Base-by-base conservation (phyloP, 1,140 invertebrate species). In the Lasioglossum albipes region DNA sequence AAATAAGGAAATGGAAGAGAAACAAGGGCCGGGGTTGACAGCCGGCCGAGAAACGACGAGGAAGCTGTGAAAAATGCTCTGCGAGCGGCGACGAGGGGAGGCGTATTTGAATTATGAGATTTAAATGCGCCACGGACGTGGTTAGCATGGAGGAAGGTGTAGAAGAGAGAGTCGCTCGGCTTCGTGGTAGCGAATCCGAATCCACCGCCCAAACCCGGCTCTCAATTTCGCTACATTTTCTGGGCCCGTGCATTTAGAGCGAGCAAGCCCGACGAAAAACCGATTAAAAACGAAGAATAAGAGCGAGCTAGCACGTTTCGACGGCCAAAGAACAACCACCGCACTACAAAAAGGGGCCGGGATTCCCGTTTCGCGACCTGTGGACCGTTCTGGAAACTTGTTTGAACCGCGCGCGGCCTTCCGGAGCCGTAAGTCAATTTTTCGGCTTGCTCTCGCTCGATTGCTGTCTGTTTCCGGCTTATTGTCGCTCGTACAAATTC, bases 21-120 rank as follows among this genome's bases (percentile, higher is more conserved):
- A 74, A 81, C 64, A 69, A 42, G 59, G 61, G 18, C 27, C 16
- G 62, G 36, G 18, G 67, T 2, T n/a, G 57, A 59, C 45, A 49
- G 45, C 10, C 45, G 45, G 45, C 10, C 10, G 45, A 49, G 45
- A n/a, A 20, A 59, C 41, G 20, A 73, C 10, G 62, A 52, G 78
- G 54, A 61, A 52, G 41, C 59, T 22, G 66, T 67, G 49, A 81
- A 76, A 70, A 70, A 77, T 70, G 49, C 61, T 66, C 52, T 27
- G 45, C 27, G 65, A 75, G 42, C 12, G 57, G 57, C 42, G 42
- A 49, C 49, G 62, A 57, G 74, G 22, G 49, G 27, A 61, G 36
- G 69, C 64, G 10, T 79, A 82, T 70, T 79, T 70, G 80, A 82
- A 82, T 82, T 82, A 82, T 45, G 62, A 72, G 69, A 82, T 82